These are phyloP conservation scores for Anastrepha ludens DNA, from an alignment of 1,140 invertebrate genomes.

Conservation along the genomic window DNA sequence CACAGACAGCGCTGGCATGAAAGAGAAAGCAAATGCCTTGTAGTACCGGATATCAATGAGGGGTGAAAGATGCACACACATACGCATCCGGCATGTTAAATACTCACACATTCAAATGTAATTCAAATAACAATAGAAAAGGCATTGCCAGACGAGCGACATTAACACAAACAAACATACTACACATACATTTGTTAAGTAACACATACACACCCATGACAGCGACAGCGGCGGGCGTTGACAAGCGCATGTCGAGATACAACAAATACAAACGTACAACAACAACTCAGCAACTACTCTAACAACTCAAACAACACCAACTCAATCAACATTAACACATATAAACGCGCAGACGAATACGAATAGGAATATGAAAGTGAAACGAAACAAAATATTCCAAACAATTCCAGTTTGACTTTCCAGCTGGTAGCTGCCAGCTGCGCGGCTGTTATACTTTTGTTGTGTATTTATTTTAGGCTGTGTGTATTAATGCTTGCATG, in stretches of 20 bases:
- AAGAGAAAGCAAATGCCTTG: slow-evolving; percentile 30
- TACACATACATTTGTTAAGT: background rate
- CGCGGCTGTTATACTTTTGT: slow-evolving; percentile 23
- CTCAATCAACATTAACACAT: background rate
- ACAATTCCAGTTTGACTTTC: slow-evolving; percentile 54
- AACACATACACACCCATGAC: background rate
- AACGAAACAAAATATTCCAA: slow-evolving; percentile 57
- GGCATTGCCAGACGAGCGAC: slow-evolving; percentile 70
- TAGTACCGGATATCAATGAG: background rate
- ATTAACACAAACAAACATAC: background rate
- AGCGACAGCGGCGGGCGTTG: slow-evolving; percentile 56
- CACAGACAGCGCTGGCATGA: slow-evolving; percentile 11
- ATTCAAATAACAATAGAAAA: slow-evolving; percentile 74
- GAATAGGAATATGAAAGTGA: slow-evolving; percentile 55
- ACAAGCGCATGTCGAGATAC: slow-evolving; percentile 56
- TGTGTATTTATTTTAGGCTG: background rate
- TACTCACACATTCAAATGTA: slow-evolving; percentile 66
- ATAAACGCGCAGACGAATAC: background rate
- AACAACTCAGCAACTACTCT: slow-evolving; percentile 50
- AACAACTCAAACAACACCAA: slow-evolving; percentile 47
- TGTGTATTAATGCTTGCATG: background rate
- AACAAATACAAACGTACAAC: slow-evolving; percentile 61
- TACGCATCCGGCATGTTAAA: background rate
- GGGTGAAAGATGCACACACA: slow-evolving; percentile 57
- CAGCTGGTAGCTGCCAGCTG: slow-evolving; percentile 30